These are phyloP conservation scores for Leuciscus waleckii DNA, from an alignment of 2,797 vertebrate genomes.

Conservation along the genomic window DNA sequence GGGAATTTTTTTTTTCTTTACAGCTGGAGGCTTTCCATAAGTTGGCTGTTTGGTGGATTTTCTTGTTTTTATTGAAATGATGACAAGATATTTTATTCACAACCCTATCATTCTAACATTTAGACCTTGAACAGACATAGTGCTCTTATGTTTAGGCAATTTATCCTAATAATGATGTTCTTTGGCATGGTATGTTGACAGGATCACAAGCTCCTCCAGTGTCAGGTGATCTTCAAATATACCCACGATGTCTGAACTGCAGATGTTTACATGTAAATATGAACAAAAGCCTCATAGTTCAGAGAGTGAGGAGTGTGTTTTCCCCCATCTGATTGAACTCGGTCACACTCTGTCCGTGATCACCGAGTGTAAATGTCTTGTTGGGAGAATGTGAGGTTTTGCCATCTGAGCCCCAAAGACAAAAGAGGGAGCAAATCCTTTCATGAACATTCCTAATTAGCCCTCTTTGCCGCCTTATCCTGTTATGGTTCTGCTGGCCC, in stretches of 20 bases:
- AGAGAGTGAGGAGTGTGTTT: background rate
- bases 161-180: conserved; percentile 14
- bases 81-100: background rate
- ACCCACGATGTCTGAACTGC: background rate
- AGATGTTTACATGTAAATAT: conserved; percentile 27
- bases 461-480: conserved; percentile 44
- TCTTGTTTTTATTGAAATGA: background rate
- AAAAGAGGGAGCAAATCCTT: conserved; percentile 46
- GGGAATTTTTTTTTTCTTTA: background rate
- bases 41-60: background rate
- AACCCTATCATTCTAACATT: background rate
- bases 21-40: background rate
- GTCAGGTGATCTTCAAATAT: conserved; percentile 9
- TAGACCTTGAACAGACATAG: conserved; percentile 13
- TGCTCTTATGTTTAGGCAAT: conserved; percentile 24
- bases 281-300: conserved; percentile 17
- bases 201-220: background rate
- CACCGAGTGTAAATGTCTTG: conserved; percentile 27
- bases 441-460: conserved; percentile 54
- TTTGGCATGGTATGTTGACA: conserved; percentile 6
- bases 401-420: conserved; percentile 45
- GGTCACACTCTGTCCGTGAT: conserved; percentile 10
- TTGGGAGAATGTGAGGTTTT: conserved; percentile 23
- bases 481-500: conserved; percentile 40
- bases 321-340: conserved; percentile 1